A percentile compares a stretch with the other conserved stretches of the same genome.
Conservation (phyloP, 2,113 vertebrate species). For the Centrocercus urophasianus region DNA sequence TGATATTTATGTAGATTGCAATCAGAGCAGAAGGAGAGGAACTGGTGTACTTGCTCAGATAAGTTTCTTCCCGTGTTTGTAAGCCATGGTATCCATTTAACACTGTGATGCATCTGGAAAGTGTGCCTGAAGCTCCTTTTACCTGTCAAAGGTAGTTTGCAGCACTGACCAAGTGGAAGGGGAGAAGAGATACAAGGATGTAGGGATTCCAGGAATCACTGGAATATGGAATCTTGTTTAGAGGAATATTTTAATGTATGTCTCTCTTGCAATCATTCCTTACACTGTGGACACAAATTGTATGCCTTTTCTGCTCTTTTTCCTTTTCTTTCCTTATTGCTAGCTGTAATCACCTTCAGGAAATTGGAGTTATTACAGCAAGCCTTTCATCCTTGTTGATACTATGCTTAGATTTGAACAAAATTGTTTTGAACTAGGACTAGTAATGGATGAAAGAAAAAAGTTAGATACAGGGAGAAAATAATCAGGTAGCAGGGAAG, state of each 20-base stretch:
- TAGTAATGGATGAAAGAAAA: background rate
- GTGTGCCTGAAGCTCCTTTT: background rate
- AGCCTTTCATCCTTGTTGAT: background rate
- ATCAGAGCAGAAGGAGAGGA: background rate
- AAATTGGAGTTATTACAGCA: background rate
- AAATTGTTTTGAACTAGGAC: background rate
- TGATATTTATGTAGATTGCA: background rate
- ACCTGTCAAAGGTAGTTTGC: background rate
- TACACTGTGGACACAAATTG: background rate
- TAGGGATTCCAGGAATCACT: background rate
- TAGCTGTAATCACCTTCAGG: conserved; percentile 2
- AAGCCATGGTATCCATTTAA: background rate
- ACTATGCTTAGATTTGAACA: conserved; percentile 12
- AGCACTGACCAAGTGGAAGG: fast-evolving
- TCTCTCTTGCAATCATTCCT: background rate
- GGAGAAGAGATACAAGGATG: background rate
- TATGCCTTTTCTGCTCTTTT: background rate
- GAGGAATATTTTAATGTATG: background rate
- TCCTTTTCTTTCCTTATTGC: background rate
- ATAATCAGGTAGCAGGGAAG: background rate
- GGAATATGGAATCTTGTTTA: background rate
- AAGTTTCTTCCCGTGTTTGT: background rate
- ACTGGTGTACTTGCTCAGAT: background rate
- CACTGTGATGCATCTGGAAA: background rate
- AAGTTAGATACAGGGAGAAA: background rate